Percentiles rank a stretch among this genome's conserved stretches.
Evolutionary conservation across 2,888 invertebrate species (phyloP).

Genomic region (Cinara cedri): DNA sequence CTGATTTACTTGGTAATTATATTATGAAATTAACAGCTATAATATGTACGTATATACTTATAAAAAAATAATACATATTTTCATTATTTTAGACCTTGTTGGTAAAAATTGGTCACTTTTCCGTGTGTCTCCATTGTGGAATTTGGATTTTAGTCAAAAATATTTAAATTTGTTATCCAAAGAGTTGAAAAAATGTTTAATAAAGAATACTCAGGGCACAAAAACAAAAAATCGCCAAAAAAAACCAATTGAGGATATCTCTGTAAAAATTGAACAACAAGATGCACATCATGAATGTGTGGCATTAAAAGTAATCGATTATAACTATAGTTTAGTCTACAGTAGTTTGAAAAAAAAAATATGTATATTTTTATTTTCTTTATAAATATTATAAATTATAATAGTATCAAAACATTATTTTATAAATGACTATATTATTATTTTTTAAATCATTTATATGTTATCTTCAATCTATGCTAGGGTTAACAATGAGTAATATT

Average conservation of each 20-base stretch:
- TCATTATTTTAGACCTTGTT: constrained; percentile 61
- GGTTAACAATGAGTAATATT: no score
- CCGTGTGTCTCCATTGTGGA: constrained; percentile 62
- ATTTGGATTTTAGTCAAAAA: constrained; percentile 59
- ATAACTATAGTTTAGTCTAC: background rate
- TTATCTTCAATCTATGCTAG: no score
- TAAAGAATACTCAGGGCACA: background rate
- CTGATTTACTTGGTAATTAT: constrained; percentile 34
- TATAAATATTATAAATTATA: no score
- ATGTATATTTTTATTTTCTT: no score
- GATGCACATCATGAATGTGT: constrained; percentile 35
- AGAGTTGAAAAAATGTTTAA: constrained; percentile 10
- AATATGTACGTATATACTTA: background rate
- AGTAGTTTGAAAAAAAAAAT: background rate
- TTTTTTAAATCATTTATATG: no score
- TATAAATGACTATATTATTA: no score
- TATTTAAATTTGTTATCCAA: constrained; percentile 27
- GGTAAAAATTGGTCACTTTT: constrained; percentile 62
- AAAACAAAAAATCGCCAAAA: constrained; percentile 13
- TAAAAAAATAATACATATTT: background rate
- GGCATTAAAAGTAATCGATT: constrained; percentile 40
- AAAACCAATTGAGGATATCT: background rate
- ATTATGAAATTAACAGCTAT: background rate
- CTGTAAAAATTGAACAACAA: constrained; percentile 29
- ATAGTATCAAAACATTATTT: no score